Evolutionary conservation across 2,797 vertebrate genomes (phyloP).

Genomic region (Anisognathus igniventris): DNA sequence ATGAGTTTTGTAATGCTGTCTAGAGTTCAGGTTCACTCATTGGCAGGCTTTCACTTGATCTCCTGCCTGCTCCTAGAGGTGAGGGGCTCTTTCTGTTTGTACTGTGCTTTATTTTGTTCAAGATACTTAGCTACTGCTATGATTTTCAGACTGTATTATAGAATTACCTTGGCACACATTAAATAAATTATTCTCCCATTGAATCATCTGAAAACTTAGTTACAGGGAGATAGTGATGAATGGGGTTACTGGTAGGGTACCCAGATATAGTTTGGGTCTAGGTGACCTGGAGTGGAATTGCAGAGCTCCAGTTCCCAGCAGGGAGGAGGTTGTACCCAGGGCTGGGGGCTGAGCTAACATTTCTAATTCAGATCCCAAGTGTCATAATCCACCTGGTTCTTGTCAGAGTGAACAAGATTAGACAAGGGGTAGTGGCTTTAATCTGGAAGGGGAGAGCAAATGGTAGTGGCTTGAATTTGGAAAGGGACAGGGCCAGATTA

Average conservation of each 20-base stretch:
- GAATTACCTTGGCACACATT: not conserved
- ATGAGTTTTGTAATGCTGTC: not conserved
- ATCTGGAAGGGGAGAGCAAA: not conserved
- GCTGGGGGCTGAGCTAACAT: not conserved
- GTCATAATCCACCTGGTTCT: not conserved
- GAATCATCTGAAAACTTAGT: not conserved
- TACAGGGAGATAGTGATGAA: not conserved
- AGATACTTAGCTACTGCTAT: not conserved
- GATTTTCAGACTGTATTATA: not conserved
- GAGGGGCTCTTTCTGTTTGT: not conserved
- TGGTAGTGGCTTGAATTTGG: not conserved
- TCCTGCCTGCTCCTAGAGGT: not conserved
- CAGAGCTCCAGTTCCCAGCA: not conserved
- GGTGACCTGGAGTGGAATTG: not conserved
- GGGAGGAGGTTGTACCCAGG: not conserved
- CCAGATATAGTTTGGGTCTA: not conserved
- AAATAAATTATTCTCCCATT: not conserved
- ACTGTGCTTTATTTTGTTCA: not conserved
- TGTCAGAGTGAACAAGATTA: not conserved
- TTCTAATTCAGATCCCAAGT: not conserved
- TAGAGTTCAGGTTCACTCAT: not conserved
- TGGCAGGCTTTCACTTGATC: not conserved
- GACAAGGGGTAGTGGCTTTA: not conserved
- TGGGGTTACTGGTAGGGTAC: not conserved
- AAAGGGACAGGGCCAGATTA: not conserved